Evolutionary conservation across 2,113 vertebrate genomes (phyloP).

Genomic region (Apodemus speciosus): DNA sequence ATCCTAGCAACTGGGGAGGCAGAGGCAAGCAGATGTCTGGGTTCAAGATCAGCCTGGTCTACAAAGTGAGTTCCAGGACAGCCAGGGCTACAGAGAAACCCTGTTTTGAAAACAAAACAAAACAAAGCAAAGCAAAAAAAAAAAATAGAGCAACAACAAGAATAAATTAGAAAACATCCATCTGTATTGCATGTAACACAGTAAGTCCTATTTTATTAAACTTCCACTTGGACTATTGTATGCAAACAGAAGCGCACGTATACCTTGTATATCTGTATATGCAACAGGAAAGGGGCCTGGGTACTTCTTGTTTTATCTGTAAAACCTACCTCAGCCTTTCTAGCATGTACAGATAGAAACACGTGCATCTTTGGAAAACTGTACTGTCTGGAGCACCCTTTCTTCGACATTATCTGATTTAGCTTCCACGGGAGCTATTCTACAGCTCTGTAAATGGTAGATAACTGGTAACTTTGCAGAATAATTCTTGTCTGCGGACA

Average conservation of each 20-base stretch:
- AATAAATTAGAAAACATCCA: neutral
- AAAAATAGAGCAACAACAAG: neutral
- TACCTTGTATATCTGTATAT: neutral
- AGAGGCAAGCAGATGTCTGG: neutral
- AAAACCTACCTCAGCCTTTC: constrained; percentile 3
- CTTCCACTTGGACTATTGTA: neutral
- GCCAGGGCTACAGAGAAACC: neutral
- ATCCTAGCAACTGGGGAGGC: neutral
- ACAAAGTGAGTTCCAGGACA: neutral
- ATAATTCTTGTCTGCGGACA: neutral
- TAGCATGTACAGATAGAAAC: neutral
- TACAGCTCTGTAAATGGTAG: neutral
- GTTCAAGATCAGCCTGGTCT: neutral
- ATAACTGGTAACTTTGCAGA: neutral
- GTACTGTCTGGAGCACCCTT: neutral
- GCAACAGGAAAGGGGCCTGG: neutral
- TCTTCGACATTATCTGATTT: neutral
- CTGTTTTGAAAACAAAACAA: neutral
- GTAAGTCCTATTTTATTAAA: neutral
- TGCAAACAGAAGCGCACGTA: neutral
- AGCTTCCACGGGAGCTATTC: neutral
- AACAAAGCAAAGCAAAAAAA: neutral
- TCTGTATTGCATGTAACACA: neutral
- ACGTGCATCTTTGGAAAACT: neutral
- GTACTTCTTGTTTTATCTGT: neutral